phyloP scores from a whole-genome alignment of 2,888 invertebrate species.

The Luffia ferchaultella region DNA sequence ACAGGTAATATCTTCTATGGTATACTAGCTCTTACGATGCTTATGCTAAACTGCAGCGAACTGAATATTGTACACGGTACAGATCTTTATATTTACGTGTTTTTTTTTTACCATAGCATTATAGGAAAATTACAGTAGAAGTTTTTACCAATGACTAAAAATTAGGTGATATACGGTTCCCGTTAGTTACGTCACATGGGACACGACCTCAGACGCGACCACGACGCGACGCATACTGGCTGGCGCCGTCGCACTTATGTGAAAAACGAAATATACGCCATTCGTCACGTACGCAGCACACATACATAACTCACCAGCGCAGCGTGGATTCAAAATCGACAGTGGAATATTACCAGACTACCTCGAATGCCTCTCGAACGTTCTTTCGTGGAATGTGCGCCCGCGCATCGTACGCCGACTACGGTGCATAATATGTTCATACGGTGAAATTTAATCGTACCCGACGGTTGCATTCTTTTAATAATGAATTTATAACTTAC shows the following conservation, averaged over 20 bases:
- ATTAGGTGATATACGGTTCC: not conserved
- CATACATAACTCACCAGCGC: no score
- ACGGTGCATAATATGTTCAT: not conserved
- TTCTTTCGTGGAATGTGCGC: not conserved
- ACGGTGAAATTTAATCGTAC: not conserved
- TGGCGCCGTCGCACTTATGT: not conserved
- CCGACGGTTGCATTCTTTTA: no score
- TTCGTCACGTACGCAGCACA: not conserved
- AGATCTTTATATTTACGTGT: no score
- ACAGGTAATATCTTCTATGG: no score
- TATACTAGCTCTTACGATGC: no score
- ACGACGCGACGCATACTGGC: not conserved
- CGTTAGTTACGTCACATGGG: not conserved
- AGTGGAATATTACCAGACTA: constrained; percentile 43
- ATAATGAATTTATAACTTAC: no score
- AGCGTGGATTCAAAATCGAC: constrained; percentile 33
- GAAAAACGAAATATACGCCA: no score
- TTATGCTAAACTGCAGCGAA: no score
- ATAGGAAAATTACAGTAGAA: not conserved
- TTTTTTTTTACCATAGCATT: constrained; percentile 8
- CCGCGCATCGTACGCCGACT: not conserved
- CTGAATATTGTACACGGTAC: no score
- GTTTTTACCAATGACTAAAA: not conserved
- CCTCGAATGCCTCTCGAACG: not conserved
- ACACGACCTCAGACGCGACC: no score